phyloP scores from a whole-genome alignment of 1,140 invertebrate genomes.

The Batillaria attramentaria region DNA sequence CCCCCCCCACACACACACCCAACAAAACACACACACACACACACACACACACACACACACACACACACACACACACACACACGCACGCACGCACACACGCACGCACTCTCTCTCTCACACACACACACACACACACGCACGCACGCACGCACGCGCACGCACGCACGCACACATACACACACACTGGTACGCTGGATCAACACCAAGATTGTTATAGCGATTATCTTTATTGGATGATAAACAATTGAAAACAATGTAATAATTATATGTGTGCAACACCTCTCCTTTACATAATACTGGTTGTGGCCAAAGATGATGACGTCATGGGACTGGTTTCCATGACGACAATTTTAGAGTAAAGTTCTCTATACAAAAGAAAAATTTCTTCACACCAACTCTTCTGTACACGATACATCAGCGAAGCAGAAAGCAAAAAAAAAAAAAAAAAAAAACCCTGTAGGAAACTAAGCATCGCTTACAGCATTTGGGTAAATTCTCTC shows the following conservation, averaged over 20 bases:
- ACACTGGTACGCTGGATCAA: not conserved
- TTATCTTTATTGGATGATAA: conserved; percentile 18
- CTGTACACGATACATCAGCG: no score
- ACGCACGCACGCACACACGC: not conserved
- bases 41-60: not conserved
- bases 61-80: not conserved
- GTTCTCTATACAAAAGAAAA: not conserved
- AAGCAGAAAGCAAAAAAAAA: not conserved
- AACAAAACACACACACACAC: not conserved
- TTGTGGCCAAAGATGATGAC: conserved; percentile 29
- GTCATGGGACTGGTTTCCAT: conserved; percentile 19
- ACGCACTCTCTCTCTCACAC: not conserved
- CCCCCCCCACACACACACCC: not conserved
- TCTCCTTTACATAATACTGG: conserved; percentile 34
- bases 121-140: not conserved
- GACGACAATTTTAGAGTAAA: conserved; percentile 23
- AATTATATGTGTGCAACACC: conserved; percentile 8
- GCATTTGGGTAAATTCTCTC: no score
- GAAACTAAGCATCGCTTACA: no score
- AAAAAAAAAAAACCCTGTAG: no score
- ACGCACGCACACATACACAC: not conserved
- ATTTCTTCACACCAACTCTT: not conserved
- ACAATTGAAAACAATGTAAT: conserved; percentile 17
- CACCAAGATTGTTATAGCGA: not conserved
- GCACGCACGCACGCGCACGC: not conserved